Evolutionary conservation across 2,888 invertebrate species (phyloP).

Genomic region (Andrena fulva): DNA sequence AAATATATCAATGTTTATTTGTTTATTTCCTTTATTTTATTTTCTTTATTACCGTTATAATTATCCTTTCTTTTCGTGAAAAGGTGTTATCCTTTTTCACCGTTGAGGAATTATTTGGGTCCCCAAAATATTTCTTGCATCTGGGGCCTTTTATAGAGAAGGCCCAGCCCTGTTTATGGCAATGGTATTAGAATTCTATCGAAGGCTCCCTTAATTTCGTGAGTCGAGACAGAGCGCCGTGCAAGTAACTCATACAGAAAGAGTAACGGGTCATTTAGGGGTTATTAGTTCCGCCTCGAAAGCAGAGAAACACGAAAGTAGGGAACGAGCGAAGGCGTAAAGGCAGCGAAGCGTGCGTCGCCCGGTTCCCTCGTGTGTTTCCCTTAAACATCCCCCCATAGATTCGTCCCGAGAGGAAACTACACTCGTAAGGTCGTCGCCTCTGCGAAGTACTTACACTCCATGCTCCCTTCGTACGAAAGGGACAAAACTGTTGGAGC

Average conservation of each 20-base stretch:
- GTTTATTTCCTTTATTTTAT: too few species aligned
- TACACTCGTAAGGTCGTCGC: constrained; percentile 46
- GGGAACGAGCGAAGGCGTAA: constrained; percentile 56
- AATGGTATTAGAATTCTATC: neutral
- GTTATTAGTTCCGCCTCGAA: constrained; percentile 75
- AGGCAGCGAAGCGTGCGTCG: constrained; percentile 56
- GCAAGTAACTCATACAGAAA: constrained; percentile 37
- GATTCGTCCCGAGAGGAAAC: constrained; percentile 47
- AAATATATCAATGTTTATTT: too few species aligned
- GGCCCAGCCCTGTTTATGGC: neutral
- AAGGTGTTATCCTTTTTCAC: too few species aligned
- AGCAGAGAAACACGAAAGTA: constrained; percentile 61
- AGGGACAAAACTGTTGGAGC: constrained; percentile 14
- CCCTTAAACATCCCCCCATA: constrained; percentile 53
- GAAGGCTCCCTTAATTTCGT: constrained; percentile 4
- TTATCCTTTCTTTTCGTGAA: too few species aligned
- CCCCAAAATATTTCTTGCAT: too few species aligned
- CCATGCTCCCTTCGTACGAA: constrained; percentile 25
- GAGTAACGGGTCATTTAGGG: constrained; percentile 74
- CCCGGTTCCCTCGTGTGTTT: constrained; percentile 52
- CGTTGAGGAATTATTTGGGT: too few species aligned
- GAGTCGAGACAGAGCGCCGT: neutral
- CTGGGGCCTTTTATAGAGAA: too few species aligned
- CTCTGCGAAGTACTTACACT: constrained; percentile 18
- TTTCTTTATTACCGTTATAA: too few species aligned